Conservation (phyloP, 2,113 vertebrate genomes). For the Elachura formosa region DNA sequence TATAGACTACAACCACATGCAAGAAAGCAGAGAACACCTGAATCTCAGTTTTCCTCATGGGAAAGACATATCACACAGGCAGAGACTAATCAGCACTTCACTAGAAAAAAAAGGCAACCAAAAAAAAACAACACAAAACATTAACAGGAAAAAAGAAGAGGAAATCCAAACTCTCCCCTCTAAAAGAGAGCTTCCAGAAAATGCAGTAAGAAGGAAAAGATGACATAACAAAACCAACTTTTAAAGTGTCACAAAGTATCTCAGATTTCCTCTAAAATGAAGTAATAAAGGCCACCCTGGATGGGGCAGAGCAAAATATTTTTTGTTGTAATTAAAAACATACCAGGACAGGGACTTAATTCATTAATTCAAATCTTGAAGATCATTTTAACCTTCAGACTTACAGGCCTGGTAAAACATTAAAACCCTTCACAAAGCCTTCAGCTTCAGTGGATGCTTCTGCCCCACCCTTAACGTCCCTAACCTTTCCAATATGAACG, state of each 20-base stretch:
- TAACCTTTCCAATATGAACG: neutral
- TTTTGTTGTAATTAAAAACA: neutral
- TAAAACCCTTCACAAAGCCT: neutral
- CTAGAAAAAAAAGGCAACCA: no score
- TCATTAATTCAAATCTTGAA: neutral
- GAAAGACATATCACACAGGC: neutral
- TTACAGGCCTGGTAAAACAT: neutral
- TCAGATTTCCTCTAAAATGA: neutral
- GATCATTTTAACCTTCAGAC: neutral
- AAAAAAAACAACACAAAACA: neutral
- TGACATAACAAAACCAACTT: neutral
- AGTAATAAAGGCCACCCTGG: neutral
- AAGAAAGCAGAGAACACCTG: neutral
- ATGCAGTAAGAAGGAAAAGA: neutral
- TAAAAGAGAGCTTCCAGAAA: neutral
- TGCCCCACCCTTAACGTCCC: neutral
- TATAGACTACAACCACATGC: neutral
- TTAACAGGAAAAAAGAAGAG: neutral
- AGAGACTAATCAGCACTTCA: neutral
- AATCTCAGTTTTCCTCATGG: neutral
- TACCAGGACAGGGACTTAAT: neutral
- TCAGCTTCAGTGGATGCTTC: neutral
- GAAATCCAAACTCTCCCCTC: neutral
- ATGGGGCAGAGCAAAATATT: neutral
- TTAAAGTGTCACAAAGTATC: neutral